Percentiles rank a stretch among this genome's conserved stretches.
phyloP scores from a whole-genome alignment of 2,888 invertebrate genomes.

The Chromoteleia sp. region DNA sequence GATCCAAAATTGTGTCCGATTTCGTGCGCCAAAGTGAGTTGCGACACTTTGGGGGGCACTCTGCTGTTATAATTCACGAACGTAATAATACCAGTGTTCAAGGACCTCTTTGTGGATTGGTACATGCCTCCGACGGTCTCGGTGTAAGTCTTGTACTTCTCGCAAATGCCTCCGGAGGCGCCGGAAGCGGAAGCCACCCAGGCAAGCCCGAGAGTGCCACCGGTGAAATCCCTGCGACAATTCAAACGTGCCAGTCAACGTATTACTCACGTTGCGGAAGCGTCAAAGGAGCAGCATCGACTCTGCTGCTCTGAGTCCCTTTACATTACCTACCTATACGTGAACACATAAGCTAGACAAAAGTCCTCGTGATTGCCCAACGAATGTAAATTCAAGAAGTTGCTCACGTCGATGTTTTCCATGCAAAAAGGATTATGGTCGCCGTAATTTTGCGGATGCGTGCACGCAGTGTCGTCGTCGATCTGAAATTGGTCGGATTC shows the following conservation, averaged over 20 bases:
- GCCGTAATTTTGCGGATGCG: conserved; percentile 86
- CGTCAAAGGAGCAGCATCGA: conserved; percentile 43
- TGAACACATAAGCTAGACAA: conserved; percentile 99
- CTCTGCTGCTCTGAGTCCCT: background rate
- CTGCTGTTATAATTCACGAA: conserved; percentile 99
- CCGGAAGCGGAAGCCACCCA: conserved; percentile 99
- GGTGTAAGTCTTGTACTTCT: conserved; percentile 98
- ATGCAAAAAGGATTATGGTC: conserved; percentile 96
- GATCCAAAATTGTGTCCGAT: conserved; percentile 99
- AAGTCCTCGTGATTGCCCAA: conserved; percentile 98
- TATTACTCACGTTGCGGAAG: conserved; percentile 44
- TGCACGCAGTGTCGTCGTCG: conserved; percentile 94
- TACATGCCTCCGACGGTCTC: conserved; percentile 97
- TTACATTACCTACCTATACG: conserved; percentile 87
- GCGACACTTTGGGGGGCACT: conserved; percentile 98
- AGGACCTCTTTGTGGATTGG: conserved; percentile 95
- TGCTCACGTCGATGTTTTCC: conserved; percentile 99
- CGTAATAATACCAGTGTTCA: conserved; percentile 99
- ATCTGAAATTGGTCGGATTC: conserved; percentile 87
- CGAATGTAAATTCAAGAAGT: conserved; percentile 99
- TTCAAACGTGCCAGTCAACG: conserved; percentile 55
- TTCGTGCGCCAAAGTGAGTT: conserved; percentile 98
- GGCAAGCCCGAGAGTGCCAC: conserved; percentile 98
- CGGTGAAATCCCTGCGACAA: conserved; percentile 94
- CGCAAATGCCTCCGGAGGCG: conserved; percentile 99